Base-by-base conservation (phyloP, 2,888 invertebrate species). In the Mythimna pallens region DNA sequence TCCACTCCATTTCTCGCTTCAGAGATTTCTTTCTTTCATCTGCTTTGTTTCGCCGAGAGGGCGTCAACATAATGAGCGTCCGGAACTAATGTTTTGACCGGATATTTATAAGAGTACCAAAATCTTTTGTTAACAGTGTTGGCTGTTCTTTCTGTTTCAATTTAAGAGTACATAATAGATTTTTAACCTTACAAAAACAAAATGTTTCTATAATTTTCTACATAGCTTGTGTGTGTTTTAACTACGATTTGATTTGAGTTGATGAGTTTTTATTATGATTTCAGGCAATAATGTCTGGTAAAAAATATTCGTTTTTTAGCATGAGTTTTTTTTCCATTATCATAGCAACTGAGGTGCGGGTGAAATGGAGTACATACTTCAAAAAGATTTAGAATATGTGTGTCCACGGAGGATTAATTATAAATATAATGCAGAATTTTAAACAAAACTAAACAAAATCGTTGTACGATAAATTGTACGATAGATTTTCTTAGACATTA, bases 1-100 rank as follows among this genome's bases (percentile, higher is more conserved):
- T 89, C 88, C 88, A 89, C 90, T 90, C 90, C 90, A 88, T 93
- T 93, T 94, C 86, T 84, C 91, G 92, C 91, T 92, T 87, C 89
- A 88, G 82, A 91, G 90, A 89, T 89, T 92, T 93, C 91, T 91
- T 92, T 89, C 91, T 89, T 92, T 89, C 89, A 92, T 92, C 90
- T 91, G 76, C 92, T 93, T 93, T 92, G 89, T 92, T 94, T 91
- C 91, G 88, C 88, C 85, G 88, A 87, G 85, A 90, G 88, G 86
- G 88, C 88, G 90, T 91, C 90, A 90, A 92, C 89, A 90, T 93
- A 92, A 94, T 92, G 91, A 94, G 89, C 88, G 89, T 82, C 89
- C 88, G 87, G 84, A 83, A 88, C 88, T 88, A 90, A 91, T 91
- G 90, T 91, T 91, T 91, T 88, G 90, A 91, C 90, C 91, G 92